phyloP scores from a whole-genome alignment of 2,113 vertebrate species.

The Gallinago paraguaiae region DNA sequence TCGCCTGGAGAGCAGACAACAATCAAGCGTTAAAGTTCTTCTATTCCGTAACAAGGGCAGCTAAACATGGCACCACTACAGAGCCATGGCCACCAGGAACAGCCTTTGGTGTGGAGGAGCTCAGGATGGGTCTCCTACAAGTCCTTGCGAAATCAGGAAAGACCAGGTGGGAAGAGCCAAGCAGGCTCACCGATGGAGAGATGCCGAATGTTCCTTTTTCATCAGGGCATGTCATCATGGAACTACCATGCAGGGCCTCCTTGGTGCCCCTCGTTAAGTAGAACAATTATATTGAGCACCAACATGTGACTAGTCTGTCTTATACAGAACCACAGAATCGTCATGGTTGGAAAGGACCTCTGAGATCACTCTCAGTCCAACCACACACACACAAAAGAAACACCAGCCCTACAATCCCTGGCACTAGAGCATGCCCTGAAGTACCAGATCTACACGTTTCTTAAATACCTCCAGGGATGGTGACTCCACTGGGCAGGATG shows the following conservation, averaged over 20 bases:
- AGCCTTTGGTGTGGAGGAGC: not conserved
- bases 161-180: rapidly evolving
- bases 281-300: not conserved
- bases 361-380: no score
- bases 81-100: rapidly evolving
- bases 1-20: not conserved
- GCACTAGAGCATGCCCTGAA: no score
- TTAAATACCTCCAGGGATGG: no score
- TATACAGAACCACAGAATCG: no score
- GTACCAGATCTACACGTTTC: no score
- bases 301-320: rapidly evolving
- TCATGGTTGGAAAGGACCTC: no score
- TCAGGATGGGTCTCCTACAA: rapidly evolving
- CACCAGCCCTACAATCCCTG: no score
- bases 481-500: no score
- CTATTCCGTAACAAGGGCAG: rapidly evolving
- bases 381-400: no score
- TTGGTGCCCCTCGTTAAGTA: rapidly evolving
- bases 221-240: not conserved
- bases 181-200: rapidly evolving
- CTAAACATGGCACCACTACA: not conserved
- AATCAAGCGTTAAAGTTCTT: not conserved
- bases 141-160: not conserved
- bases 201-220: rapidly evolving
- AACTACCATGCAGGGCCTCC: not conserved